phyloP scores from a whole-genome alignment of 2,888 invertebrate species.

The Drosophila eohydei region DNA sequence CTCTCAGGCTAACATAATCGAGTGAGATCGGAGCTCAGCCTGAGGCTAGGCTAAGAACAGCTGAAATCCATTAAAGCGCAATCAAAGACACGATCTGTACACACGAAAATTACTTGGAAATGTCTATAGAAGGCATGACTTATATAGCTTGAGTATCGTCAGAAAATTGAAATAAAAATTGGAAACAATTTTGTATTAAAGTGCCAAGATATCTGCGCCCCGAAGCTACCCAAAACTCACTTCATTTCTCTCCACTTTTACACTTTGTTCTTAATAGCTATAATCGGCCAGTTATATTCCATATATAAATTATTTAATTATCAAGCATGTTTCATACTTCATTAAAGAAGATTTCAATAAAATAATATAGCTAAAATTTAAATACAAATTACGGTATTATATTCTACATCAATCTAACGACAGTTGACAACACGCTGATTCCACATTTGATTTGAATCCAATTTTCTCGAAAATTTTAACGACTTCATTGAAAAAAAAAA shows the following conservation, averaged over 20 bases:
- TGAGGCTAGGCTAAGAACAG: conserved; percentile 40
- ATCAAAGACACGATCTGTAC: conserved; percentile 11
- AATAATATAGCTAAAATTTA: neutral
- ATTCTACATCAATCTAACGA: neutral
- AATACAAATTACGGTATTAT: neutral
- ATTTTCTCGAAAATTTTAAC: neutral
- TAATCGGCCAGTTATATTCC: neutral
- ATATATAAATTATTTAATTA: neutral
- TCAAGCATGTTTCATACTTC: neutral
- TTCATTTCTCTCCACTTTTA: too few species aligned
- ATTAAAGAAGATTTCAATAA: neutral
- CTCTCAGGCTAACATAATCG: neutral
- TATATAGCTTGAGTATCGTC: neutral
- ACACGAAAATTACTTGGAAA: neutral
- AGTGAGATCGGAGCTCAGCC: conserved; percentile 38
- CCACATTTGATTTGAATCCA: neutral
- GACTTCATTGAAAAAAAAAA: neutral
- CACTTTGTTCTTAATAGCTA: neutral
- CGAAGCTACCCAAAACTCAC: too few species aligned
- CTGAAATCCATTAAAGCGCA: conserved; percentile 61
- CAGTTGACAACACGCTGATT: neutral
- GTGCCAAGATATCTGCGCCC: too few species aligned
- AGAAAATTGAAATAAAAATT: neutral
- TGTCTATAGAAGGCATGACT: neutral
- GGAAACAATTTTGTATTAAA: too few species aligned